Base-by-base conservation (phyloP, 2,113 vertebrate genomes). In the Henicopernis longicauda region DNA sequence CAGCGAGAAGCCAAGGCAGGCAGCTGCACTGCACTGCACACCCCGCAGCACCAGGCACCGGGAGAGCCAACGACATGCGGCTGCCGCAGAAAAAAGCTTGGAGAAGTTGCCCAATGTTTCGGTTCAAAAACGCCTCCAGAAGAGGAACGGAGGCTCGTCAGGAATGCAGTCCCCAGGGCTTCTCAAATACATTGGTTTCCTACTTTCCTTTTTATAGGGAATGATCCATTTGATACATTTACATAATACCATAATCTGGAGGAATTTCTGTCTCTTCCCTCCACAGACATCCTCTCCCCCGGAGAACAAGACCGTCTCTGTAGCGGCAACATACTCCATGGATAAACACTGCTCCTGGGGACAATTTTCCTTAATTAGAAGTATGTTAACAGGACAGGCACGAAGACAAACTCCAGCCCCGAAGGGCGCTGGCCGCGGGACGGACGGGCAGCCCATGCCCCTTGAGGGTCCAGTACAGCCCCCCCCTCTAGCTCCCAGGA, bases 201-300 rank as follows among this genome's bases (percentile, higher is more conserved):
- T 94, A 78, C 94, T 94, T 86, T 78, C 72, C 85, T 73, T 90
- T 84, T 95, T 86, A 77, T 52, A 94, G 87, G 95, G 94, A 90
- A 82, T 90, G 96, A 97, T 96, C 96, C 84, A 16, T 95, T 93
- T 82, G 95, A 94, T 97, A 50, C 83, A 92, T 97, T 96, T 93
- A 93, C 96, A 94, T 96, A 97, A 97, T 93, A 34, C 96, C 95
- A 97, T 96, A 95, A 97, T 97, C 96, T 93, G 84, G 67, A 96
- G 95, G 96, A 94, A 96, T 97, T 96, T 93, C 86, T 94, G 85
- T 17, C 93, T 84, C 88, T 94, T 87, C 76, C 78, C 91, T 67
- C 89, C 76, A 11, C 89, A 82, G 85, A 47, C 96, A n/a, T 85
- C 74, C 95, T 89, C 96, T 66, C 47, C 49, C n/a, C 47, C 4